phyloP scores from a whole-genome alignment of 2,797 vertebrate species.

The Coilia nasus region DNA sequence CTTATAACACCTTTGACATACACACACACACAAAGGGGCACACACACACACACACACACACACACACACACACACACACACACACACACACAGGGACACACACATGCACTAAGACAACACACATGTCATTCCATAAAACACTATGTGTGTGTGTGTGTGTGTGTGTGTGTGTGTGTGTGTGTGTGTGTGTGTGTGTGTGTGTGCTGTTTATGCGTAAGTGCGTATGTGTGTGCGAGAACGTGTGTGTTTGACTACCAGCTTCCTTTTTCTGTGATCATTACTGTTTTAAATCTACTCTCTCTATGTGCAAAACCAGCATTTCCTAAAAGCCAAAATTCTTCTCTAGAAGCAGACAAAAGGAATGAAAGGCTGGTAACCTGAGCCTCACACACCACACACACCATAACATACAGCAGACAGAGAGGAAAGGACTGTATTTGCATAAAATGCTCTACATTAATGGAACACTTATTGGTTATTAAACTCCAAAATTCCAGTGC shows the following conservation, averaged over 20 bases:
- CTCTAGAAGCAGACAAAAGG: background rate
- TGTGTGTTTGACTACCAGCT: background rate
- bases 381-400: background rate
- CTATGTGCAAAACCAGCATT: background rate
- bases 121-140: background rate
- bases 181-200: conserved; percentile 26
- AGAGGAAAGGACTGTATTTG: no score
- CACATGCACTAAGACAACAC: background rate
- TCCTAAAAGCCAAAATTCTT: background rate
- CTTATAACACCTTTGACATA: background rate
- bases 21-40: background rate
- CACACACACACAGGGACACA: background rate
- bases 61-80: background rate
- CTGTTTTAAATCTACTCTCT: background rate
- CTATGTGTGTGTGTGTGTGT: conserved; percentile 37
- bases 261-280: background rate
- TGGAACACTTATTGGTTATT: background rate
- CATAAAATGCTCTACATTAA: conserved; percentile 65
- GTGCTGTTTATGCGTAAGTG: no score
- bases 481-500: no score
- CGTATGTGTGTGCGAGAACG: conserved; percentile 39
- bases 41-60: background rate
- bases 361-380: background rate
- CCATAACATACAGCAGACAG: no score
- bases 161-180: background rate